Evolutionary conservation across 2,113 vertebrate genomes (phyloP).

Genomic region (Ptilonorhynchus violaceus): DNA sequence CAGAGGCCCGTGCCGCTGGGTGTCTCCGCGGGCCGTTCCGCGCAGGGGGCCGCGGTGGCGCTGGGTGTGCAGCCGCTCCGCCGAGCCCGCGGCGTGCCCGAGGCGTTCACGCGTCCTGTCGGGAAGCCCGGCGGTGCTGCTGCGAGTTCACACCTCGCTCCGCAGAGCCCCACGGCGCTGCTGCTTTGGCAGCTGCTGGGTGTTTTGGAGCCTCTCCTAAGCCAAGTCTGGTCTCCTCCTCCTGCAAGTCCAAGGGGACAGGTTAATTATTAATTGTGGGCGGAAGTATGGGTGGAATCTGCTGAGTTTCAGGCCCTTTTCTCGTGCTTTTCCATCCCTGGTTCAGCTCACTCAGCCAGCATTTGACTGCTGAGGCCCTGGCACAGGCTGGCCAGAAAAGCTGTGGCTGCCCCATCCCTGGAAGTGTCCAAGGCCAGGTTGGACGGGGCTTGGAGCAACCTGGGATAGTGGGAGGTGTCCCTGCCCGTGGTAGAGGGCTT

Average conservation of each 20-base stretch:
- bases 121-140: neutral
- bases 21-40: neutral
- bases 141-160: fast-evolving
- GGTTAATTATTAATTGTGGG: neutral
- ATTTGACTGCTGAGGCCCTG: neutral
- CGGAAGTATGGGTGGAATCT: fast-evolving
- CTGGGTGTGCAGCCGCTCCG: neutral
- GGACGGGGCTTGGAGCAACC: fast-evolving
- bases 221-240: neutral
- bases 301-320: neutral
- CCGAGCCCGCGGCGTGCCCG: fast-evolving
- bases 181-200: neutral
- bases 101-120: fast-evolving
- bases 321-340: fast-evolving
- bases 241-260: neutral
- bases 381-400: neutral
- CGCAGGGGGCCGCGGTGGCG: fast-evolving
- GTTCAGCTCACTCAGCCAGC: neutral
- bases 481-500: neutral
- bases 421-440: neutral
- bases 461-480: fast-evolving
- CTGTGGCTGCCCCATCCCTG: neutral
- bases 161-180: neutral
- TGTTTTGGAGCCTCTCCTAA: fast-evolving
- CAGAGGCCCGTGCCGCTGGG: neutral